Evolutionary conservation across 2,113 vertebrate species (phyloP), one percentile per base, ranked within the genome.

Genomic region (Pluvianellus socialis): DNA sequence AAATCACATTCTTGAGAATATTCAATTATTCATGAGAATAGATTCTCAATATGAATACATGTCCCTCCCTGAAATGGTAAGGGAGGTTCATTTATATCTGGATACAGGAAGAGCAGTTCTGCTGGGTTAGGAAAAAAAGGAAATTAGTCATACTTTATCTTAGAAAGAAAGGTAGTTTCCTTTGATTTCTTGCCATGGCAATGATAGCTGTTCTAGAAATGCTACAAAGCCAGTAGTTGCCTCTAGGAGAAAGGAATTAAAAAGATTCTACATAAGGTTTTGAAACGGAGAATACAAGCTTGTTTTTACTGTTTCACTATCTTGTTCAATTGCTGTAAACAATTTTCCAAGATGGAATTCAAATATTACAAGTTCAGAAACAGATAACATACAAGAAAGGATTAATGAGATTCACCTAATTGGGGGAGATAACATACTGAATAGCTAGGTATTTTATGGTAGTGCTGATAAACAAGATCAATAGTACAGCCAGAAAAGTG

Each of bases 381-480:
- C 92, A 97, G 88, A 96, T 92, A 96, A 84, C 50, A 53, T 56
- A 94, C 50, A 84, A 90, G 82, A 63, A 80, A 50, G 20, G 49
- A 95, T 91, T 95, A 95, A 96, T 86, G 90, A 92, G 67, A 81
- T 86, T 85, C 59, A 81, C 55, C 16, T 96, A 92, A 96, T 74
- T 91, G 79, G 45, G 79, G 61, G 47, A 92, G 65, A 79, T 95
- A 97, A 86, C 71, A 88, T 80, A 90, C 61, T 82, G 90, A 95
- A 96, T 81, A 91, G 49, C 67, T 66, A 61, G 70, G 33, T 65
- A 77, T 95, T 97, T 97, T 95, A 92, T 94, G 67, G 67, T 79
- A 84, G 50, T 45, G 58, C 70, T 95, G 92, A 96, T 97, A 95
- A 96, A 92, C 52, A 91, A 94, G 88, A 97, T 96, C 92, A 95